Percentiles rank a stretch among this genome's conserved stretches.
These are phyloP conservation scores for Eristalinus aeneus DNA, from an alignment of 2,888 invertebrate species.

Conservation along the genomic window DNA sequence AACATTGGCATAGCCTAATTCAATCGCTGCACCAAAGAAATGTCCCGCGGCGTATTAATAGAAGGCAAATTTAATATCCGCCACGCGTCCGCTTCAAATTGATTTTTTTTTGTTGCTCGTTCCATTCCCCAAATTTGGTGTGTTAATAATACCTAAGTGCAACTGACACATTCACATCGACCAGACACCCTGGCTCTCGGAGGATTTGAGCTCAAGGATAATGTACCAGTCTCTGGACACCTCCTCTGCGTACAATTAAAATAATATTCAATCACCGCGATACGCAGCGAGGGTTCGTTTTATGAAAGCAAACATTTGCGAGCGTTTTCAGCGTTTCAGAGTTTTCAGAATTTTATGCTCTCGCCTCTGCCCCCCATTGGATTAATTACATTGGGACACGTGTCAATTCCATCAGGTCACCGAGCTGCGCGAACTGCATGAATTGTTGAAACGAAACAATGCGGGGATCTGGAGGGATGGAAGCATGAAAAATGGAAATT, in stretches of 20 bases:
- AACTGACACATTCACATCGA: constrained; percentile 54
- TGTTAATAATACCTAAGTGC: constrained; percentile 54
- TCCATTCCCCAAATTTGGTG: background rate
- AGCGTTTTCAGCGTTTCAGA: constrained; percentile 28
- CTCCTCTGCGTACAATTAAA: constrained; percentile 62
- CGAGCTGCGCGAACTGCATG: constrained; percentile 27
- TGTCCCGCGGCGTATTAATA: constrained; percentile 19
- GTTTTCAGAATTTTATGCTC: background rate
- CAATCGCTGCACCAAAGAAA: constrained; percentile 21
- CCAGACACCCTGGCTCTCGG: constrained; percentile 8
- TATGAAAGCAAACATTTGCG: constrained; percentile 63
- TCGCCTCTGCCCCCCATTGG: constrained; percentile 24
- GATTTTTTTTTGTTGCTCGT: constrained; percentile 2
- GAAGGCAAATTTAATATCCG: constrained; percentile 40
- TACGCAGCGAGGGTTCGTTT: constrained; percentile 53
- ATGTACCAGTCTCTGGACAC: constrained; percentile 35
- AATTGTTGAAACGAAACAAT: background rate
- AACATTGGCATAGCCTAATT: constrained; percentile 29
- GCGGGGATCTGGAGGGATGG: background rate
- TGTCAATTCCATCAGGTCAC: constrained; percentile 65
- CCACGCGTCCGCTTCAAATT: constrained; percentile 43
- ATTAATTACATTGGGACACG: constrained; percentile 65
- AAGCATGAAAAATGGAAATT: constrained; percentile 42
- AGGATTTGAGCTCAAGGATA: constrained; percentile 28
- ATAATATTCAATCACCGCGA: constrained; percentile 42